Evolutionary conservation across 2,888 invertebrate genomes (phyloP).

Genomic region (Clitarchus hookeri): DNA sequence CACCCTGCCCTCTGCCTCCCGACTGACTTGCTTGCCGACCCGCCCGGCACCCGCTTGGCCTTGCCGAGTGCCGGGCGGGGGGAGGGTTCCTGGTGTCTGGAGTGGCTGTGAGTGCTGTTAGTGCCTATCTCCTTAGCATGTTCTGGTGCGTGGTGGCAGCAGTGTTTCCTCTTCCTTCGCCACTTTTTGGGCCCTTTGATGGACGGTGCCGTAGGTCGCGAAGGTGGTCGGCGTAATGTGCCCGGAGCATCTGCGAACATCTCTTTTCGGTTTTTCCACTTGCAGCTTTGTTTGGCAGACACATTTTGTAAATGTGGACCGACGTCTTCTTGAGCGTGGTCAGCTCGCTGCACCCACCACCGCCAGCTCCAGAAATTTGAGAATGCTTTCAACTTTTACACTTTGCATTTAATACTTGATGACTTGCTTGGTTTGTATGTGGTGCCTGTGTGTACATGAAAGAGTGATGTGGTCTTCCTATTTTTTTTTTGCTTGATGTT

Average conservation of each 20-base stretch:
- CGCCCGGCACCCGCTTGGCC: slow-evolving; percentile 53
- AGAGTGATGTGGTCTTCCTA: not conserved
- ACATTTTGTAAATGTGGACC: not conserved
- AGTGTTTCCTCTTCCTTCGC: slow-evolving; percentile 43
- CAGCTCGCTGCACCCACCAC: not conserved
- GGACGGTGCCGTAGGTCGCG: not conserved
- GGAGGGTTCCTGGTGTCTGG: slow-evolving; percentile 14
- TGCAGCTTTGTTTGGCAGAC: not conserved
- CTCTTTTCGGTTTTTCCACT: not conserved
- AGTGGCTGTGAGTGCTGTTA: slow-evolving; percentile 9
- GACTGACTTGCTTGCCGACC: slow-evolving; percentile 56
- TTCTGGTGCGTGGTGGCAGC: slow-evolving; percentile 56
- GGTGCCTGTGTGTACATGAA: not conserved
- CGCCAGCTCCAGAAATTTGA: slow-evolving; percentile 10
- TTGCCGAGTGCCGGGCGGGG: not conserved
- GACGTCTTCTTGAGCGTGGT: not conserved
- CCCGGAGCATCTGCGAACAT: not conserved
- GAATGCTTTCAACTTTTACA: not conserved
- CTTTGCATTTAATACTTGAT: not conserved
- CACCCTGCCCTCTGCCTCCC: slow-evolving; percentile 31
- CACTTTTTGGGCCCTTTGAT: not conserved
- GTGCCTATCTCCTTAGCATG: slow-evolving; percentile 47
- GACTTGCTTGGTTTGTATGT: not conserved
- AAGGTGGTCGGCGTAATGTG: not conserved
- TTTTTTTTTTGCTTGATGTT: slow-evolving; percentile 3